These are phyloP conservation scores for Aspiorhynchus laticeps DNA, from an alignment of 2,113 vertebrate species.

Conservation along the genomic window DNA sequence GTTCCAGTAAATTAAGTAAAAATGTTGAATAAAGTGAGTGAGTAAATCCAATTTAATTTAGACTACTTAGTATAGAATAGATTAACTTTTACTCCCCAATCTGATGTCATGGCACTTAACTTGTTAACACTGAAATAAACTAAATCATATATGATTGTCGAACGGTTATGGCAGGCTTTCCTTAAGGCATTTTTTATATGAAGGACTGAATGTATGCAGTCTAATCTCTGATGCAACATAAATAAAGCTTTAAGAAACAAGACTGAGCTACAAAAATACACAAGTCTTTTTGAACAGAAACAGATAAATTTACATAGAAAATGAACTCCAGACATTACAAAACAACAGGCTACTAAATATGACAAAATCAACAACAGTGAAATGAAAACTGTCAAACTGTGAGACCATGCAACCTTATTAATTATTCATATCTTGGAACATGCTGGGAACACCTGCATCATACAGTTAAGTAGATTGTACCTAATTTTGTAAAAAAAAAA, in stretches of 20 bases:
- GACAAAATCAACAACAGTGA: constrained; percentile 16
- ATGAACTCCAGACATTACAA: neutral
- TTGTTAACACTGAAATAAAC: neutral
- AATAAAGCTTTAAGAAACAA: neutral
- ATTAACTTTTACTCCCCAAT: neutral
- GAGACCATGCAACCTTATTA: neutral
- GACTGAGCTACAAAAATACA: neutral
- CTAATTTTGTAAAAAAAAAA: neutral
- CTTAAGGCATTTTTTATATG: too few relatives aligned
- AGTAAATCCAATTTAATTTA: neutral
- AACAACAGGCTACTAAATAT: neutral
- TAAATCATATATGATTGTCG: neutral
- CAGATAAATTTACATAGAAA: neutral
- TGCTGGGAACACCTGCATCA: constrained; percentile 20
- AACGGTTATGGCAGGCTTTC: neutral
- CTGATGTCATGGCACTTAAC: neutral
- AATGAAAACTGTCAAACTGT: constrained; percentile 13
- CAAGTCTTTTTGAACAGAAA: neutral
- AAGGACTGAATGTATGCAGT: too few relatives aligned
- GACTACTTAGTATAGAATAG: neutral
- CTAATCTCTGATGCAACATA: too few relatives aligned
- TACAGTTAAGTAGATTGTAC: neutral
- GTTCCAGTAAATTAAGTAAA: too few relatives aligned
- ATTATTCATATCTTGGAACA: constrained; percentile 9
- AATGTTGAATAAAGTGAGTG: neutral